Evolutionary conservation across 2,797 vertebrate genomes (phyloP).

Genomic region (Poliocrania exsul): DNA sequence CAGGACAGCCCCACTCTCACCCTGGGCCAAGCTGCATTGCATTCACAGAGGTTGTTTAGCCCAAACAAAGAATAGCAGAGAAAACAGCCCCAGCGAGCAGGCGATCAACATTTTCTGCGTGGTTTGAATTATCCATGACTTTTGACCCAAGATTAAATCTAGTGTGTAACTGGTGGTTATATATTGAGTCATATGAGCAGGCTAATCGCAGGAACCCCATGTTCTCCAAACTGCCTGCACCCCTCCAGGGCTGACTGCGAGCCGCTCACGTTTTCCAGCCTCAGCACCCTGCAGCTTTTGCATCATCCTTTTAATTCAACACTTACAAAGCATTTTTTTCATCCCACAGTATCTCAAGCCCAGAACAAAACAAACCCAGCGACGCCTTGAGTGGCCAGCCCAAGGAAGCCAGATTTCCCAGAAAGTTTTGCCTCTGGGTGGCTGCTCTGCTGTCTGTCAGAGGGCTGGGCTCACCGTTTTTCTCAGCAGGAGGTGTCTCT

Average conservation of each 20-base stretch:
- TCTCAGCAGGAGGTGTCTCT: constrained; percentile 26
- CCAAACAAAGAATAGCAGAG: background rate
- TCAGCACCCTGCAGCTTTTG: constrained; percentile 11
- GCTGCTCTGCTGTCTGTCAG: background rate
- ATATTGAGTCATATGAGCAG: constrained; percentile 41
- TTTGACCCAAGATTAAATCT: constrained; percentile 65
- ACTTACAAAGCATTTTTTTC: constrained; percentile 3
- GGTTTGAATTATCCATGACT: constrained; percentile 57
- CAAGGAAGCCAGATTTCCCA: background rate
- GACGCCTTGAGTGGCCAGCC: background rate
- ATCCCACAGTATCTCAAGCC: background rate
- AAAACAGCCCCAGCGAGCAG: background rate
- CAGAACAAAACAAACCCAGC: constrained; percentile 19
- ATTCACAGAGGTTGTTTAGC: background rate
- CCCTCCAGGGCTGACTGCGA: background rate
- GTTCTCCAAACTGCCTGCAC: constrained; percentile 49
- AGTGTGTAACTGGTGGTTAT: constrained; percentile 59
- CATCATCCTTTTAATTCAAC: constrained; percentile 46
- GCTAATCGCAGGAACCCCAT: constrained; percentile 45
- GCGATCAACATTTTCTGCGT: background rate
- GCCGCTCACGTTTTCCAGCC: background rate
- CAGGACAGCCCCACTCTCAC: background rate
- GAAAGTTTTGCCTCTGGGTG: background rate
- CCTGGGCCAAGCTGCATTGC: background rate
- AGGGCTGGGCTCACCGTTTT: background rate